These are phyloP conservation scores for Pseudococcus viburni DNA, from an alignment of 2,888 invertebrate species.

Conservation along the genomic window DNA sequence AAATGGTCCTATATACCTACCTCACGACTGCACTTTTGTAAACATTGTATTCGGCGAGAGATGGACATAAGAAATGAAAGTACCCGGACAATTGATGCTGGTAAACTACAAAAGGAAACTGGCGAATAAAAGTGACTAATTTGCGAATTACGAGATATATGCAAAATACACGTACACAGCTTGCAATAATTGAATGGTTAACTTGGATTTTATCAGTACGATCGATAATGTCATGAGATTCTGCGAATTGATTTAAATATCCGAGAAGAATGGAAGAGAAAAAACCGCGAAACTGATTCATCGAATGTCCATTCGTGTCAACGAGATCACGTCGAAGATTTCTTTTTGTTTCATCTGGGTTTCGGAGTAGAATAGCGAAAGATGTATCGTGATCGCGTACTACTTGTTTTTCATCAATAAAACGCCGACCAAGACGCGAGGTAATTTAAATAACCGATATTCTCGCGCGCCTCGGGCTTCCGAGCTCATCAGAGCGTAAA, in stretches of 20 bases:
- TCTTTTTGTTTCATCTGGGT: background rate
- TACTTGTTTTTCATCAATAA: conserved; percentile 1
- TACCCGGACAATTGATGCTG: background rate
- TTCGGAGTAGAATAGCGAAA: background rate
- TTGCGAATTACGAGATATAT: background rate
- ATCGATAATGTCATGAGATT: background rate
- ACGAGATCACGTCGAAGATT: background rate
- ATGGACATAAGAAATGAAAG: background rate
- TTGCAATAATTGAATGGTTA: conserved; percentile 36
- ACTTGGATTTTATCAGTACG: conserved; percentile 32
- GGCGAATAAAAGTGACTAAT: background rate
- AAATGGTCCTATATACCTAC: background rate
- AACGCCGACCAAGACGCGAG: conserved; percentile 5
- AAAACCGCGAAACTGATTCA: background rate
- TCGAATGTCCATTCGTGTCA: background rate
- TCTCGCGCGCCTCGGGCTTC: background rate
- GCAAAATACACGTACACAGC: conserved; percentile 3
- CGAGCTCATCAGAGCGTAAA: conserved; percentile 35
- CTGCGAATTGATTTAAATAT: background rate
- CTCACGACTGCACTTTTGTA: background rate
- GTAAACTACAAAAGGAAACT: background rate
- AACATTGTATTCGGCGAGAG: background rate
- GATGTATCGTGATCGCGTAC: background rate
- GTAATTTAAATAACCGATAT: conserved; percentile 31
- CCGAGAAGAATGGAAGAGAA: background rate